phyloP scores from a whole-genome alignment of 2,888 invertebrate species.

The Zygogramma bicolorata region DNA sequence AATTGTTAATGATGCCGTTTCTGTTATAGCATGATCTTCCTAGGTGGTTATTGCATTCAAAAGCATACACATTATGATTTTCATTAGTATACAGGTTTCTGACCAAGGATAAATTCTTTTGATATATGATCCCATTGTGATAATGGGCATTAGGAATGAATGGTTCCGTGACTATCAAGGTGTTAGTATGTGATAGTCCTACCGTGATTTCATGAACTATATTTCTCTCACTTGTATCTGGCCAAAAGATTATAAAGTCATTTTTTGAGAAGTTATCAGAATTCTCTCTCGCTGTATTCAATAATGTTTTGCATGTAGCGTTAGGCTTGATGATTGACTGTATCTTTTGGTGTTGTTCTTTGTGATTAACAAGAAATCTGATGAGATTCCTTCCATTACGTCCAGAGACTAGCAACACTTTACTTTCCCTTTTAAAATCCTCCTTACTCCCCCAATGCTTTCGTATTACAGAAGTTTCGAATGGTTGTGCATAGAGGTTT shows the following conservation, averaged over 20 bases:
- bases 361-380: not conserved
- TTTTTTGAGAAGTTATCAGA: not conserved
- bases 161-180: not conserved
- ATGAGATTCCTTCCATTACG: not conserved
- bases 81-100: not conserved
- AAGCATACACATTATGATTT: constrained; percentile 7
- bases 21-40: not conserved
- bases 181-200: constrained; percentile 5
- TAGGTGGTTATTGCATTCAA: constrained; percentile 7
- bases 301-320: not conserved
- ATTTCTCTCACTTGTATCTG: constrained; percentile 7
- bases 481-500: not conserved
- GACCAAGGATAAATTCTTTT: not conserved
- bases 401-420: not conserved
- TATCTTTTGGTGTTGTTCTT: not conserved
- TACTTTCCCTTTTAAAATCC: not conserved
- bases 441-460: not conserved
- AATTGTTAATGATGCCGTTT: not conserved
- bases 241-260: constrained; percentile 9
- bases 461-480: not conserved
- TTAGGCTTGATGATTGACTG: not conserved
- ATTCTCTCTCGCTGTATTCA: constrained; percentile 1
- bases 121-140: constrained; percentile 5
- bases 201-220: constrained; percentile 3
- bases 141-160: not conserved